Base-by-base conservation (phyloP, 2,113 vertebrate genomes). In the Lophura nycthemera region DNA sequence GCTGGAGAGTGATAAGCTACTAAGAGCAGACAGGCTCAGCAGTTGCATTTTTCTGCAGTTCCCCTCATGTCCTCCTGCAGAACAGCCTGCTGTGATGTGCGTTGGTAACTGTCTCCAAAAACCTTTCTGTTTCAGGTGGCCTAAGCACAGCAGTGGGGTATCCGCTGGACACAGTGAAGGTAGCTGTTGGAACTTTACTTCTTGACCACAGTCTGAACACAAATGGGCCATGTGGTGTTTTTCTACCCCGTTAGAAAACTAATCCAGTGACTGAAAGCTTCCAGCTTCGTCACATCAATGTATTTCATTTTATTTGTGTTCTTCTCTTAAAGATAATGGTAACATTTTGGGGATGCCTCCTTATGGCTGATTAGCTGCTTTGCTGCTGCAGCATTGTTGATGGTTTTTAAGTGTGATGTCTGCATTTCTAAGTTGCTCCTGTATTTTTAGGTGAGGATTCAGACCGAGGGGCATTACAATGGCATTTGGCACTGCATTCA, bases 151-250 rank as follows among this genome's bases (percentile, higher is more conserved):
- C 97, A 5, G 98, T 99, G 82, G 98, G 98, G 47, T 98, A 98
- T 87, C 98, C 98, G 1, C 90, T 99, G 97, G 98, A 99, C 82
- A 99, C 98, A 5, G 97, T 99, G 56, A 99, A 99, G 98, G 98
- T 99, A 97, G 1, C 5, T 73, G 11, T 60, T 83, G 43, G 14
- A 80, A 30, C 24, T 90, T 94, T 73, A 48, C 72, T 91, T 71
- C 42, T 86, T 78, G 48, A 42, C 38, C 54, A 29, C 1, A 30
- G 10, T 43, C 30, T 47, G 81, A 70, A 89, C 86, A 1, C 16
- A 63, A 63, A 54, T 15, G 64, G 7, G 5, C 2, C 14, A 11
- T 47, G 86, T 78, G 42, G 42, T 50, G 66, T 48, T 8, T 15
- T 6, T 2, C 4, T 18, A 34, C 4, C 15, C 54, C 36, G 65